Conservation (phyloP, 1,140 invertebrate species). For the Monomorium pharaonis region DNA sequence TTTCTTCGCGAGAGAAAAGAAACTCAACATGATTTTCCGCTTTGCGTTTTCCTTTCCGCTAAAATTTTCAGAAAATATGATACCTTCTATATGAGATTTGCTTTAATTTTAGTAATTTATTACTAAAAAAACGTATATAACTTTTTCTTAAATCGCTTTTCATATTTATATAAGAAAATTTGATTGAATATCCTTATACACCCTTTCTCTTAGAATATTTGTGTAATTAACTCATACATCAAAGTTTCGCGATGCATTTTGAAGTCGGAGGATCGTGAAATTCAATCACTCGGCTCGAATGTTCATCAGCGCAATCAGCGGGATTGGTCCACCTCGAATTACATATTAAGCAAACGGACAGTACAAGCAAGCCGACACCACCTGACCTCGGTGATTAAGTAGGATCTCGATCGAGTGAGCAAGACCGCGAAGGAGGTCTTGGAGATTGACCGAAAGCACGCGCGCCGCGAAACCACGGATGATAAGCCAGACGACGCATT, state of each 20-base stretch:
- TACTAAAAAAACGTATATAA: too few relatives aligned
- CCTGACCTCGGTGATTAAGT: constrained; percentile 26
- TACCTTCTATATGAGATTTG: too few relatives aligned
- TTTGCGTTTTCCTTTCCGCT: not conserved
- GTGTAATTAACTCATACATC: not conserved
- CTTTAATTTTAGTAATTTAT: too few relatives aligned
- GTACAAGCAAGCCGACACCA: not conserved
- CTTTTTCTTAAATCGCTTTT: too few relatives aligned
- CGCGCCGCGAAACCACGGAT: not conserved
- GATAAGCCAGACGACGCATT: not conserved
- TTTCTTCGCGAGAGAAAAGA: not conserved
- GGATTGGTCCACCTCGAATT: constrained; percentile 28
- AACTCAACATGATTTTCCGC: not conserved
- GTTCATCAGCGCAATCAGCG: constrained; percentile 44
- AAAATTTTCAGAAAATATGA: not conserved
- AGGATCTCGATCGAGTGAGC: not conserved
- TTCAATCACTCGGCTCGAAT: constrained; percentile 21
- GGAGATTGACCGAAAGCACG: not conserved
- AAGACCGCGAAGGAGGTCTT: not conserved
- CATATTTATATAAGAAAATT: too few relatives aligned
- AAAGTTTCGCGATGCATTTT: not conserved
- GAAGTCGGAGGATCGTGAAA: not conserved
- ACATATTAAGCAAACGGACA: not conserved
- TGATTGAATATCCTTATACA: not conserved
- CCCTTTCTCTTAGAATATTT: not conserved